Base-by-base conservation (phyloP, 2,888 invertebrate species). In the Entomobrya multifasciata region DNA sequence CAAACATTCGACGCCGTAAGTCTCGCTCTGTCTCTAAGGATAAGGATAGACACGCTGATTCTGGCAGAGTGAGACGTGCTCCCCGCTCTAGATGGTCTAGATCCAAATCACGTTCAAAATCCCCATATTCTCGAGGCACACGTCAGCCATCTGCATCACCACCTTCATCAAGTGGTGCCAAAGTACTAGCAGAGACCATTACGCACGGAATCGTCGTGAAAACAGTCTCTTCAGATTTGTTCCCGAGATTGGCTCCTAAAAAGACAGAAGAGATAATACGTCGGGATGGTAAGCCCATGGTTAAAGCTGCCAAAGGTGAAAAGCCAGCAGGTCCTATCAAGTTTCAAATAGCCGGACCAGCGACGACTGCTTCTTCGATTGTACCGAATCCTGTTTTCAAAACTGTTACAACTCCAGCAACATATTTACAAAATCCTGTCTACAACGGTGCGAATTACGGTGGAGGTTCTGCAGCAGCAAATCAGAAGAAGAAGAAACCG, bases 301-400 rank as follows among this genome's bases (percentile, higher is more conserved):
- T 25, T n/a, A 77, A 57, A 77, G 5, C 30, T 20, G 10, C 52
- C 4, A 10, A 10, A 57, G 3, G 3, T n/a, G 22, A 22, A 17
- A 8, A n/a, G 1, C 22, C 44, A 13, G 62, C 74, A 1, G 74
- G 30, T 17, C 82, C 82, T 15, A 62, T 82, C n/a, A 82, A 74
- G 25, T 82, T 82, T 36, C 72, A 74, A 30, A 74, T 82, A 20
- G 15, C 74, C 30, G 41, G 52, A 17, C 4, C 77, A 17, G 4
- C 36, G 6, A 15, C 15, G 4, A 1, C 44, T 15, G n/a, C 52
- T 17, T 30, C 78, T 20, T 41, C 78, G 6, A 62, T 72, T 15
- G 70, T 81, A 1, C 81, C 81, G n/a, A 81, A 81, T 44, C 81
- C 81, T 0, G 17, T 47, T 0, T 81, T 81, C 47, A 81, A 72